Percentiles rank a stretch among this genome's conserved stretches.
Evolutionary conservation across 2,797 vertebrate genomes (phyloP).

Genomic region (Gallinago nigripennis): DNA sequence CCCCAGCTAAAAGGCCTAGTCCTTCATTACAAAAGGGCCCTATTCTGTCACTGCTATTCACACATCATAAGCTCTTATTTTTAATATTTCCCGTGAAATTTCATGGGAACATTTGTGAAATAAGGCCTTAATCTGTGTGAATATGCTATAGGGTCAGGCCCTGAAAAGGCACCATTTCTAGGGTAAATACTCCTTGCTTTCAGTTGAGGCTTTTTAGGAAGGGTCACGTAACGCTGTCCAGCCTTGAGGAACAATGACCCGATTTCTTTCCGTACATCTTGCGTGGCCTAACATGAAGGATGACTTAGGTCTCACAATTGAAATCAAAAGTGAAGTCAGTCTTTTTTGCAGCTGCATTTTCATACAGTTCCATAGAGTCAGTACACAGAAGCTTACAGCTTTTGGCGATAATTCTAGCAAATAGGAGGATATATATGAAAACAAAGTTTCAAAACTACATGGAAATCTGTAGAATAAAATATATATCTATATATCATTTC

Average conservation of each 20-base stretch:
- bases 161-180: not conserved
- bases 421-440: constrained; percentile 9
- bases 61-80: not conserved
- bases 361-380: not conserved
- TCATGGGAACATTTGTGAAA: not conserved
- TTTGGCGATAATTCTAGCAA: not conserved
- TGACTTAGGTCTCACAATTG: not conserved
- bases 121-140: not conserved
- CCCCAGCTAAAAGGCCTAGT: not conserved
- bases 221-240: not conserved
- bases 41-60: not conserved
- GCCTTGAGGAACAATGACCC: not conserved
- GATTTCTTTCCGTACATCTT: not conserved
- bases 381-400: not conserved
- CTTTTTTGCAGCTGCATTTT: not conserved
- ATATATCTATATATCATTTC: constrained; percentile 65
- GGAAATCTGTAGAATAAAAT: constrained; percentile 70
- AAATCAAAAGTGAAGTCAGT: not conserved
- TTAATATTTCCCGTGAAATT: not conserved
- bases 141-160: not conserved
- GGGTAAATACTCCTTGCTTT: not conserved
- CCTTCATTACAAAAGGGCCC: not conserved
- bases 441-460: constrained; percentile 34
- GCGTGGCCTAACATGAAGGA: not conserved
- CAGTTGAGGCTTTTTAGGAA: not conserved